These are phyloP conservation scores for Atherinomorus stipes DNA, from an alignment of 2,113 vertebrate species.

Conservation along the genomic window DNA sequence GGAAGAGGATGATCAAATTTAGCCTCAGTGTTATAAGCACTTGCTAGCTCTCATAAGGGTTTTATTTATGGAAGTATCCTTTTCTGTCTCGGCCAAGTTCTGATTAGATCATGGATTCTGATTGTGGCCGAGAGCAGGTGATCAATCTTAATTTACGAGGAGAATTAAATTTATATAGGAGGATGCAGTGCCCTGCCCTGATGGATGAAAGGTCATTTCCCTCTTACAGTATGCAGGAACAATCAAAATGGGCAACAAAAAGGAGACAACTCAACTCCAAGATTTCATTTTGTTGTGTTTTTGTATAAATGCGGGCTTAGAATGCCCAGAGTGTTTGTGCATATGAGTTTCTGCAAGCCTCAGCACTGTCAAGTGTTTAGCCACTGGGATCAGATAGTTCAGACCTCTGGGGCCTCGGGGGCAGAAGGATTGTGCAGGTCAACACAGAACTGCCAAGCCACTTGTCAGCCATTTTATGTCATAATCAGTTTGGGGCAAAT, in stretches of 20 bases:
- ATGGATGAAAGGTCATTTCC: conserved; percentile 73
- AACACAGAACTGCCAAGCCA: conserved; percentile 52
- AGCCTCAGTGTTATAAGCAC: conserved; percentile 71
- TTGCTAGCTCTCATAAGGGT: conserved; percentile 80
- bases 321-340: conserved; percentile 26
- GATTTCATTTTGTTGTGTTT: conserved; percentile 27
- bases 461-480: conserved; percentile 67
- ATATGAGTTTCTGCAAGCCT: conserved; percentile 47
- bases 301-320: too few relatives aligned
- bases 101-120: conserved; percentile 83
- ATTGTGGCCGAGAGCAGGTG: conserved; percentile 79
- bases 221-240: conserved; percentile 56
- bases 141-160: conserved; percentile 84
- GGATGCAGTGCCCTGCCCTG: conserved; percentile 76
- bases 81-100: conserved; percentile 70
- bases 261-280: background rate
- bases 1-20: conserved; percentile 77
- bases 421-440: conserved; percentile 66
- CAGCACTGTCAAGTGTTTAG: conserved; percentile 65
- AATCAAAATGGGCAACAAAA: conserved; percentile 45
- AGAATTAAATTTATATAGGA: conserved; percentile 82
- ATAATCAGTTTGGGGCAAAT: conserved; percentile 67
- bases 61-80: conserved; percentile 84
- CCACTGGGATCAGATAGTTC: conserved; percentile 57
- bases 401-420: conserved; percentile 61